phyloP scores from a whole-genome alignment of 2,797 vertebrate species.

The Brachyrhaphis roseni region DNA sequence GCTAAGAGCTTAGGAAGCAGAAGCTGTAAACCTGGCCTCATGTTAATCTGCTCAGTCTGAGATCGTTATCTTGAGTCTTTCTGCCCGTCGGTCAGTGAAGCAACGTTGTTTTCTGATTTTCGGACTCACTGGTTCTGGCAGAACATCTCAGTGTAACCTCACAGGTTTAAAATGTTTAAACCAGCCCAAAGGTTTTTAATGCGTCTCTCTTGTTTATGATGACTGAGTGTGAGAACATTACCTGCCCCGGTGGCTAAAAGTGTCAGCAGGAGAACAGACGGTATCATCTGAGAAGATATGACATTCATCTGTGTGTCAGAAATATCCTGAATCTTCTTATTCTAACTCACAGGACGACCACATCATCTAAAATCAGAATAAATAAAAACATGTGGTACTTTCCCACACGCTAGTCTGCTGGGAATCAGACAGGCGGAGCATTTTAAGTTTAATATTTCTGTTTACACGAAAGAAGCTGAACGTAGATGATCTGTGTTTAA shows the following conservation, averaged over 20 bases:
- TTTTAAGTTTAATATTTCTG: background rate
- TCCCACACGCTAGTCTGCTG: too few species aligned
- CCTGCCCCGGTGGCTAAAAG: conserved; percentile 51
- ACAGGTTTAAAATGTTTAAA: background rate
- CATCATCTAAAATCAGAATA: background rate
- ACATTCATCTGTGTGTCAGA: background rate
- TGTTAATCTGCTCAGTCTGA: background rate
- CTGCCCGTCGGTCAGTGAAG: background rate
- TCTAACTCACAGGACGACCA: background rate
- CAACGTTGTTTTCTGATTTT: background rate
- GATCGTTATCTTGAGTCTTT: background rate
- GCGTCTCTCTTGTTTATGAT: background rate
- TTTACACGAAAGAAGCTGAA: background rate
- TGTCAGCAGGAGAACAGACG: conserved; percentile 22
- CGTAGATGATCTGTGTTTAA: background rate
- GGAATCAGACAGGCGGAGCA: too few species aligned
- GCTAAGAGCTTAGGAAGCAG: background rate
- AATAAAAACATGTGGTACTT: too few species aligned
- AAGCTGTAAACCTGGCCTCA: background rate
- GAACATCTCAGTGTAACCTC: background rate
- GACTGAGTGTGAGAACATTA: conserved; percentile 12
- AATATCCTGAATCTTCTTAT: background rate
- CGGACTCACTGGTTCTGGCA: background rate
- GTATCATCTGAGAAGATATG: conserved; percentile 52
- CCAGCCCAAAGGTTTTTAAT: background rate